Percentiles rank a stretch among this genome's conserved stretches.
Conservation (phyloP, 1,140 invertebrate species). For the Eueides isabella region DNA sequence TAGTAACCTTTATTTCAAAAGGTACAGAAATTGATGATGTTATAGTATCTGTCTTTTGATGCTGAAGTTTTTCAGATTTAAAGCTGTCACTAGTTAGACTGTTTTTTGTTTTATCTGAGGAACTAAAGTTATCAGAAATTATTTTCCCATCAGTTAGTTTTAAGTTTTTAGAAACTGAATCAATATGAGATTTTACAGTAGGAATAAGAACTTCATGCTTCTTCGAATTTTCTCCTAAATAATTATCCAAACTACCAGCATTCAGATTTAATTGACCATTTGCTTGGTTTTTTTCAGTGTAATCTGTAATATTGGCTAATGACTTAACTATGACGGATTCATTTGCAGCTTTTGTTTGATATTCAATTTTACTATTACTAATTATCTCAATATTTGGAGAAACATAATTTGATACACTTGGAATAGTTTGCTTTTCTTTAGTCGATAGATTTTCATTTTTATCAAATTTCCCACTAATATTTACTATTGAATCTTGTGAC, state of each 20-base stretch:
- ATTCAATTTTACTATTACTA: not conserved
- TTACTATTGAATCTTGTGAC: conserved; percentile 9
- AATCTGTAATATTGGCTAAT: conserved; percentile 7
- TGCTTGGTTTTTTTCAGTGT: not conserved
- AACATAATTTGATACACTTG: not conserved
- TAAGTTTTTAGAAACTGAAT: conserved; percentile 10
- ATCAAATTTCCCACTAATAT: conserved; percentile 9
- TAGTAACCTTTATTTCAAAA: conserved; percentile 7
- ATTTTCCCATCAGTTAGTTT: not conserved
- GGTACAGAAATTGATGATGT: not conserved
- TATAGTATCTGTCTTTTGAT: not conserved
- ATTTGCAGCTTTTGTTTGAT: conserved; percentile 4
- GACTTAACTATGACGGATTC: conserved; percentile 10
- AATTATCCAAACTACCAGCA: not conserved
- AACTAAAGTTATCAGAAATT: not conserved
- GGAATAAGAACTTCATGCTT: conserved; percentile 1
- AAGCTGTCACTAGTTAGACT: not conserved
- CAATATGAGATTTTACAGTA: not conserved
- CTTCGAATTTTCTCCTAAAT: not conserved
- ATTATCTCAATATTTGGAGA: conserved; percentile 3
- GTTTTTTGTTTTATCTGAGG: not conserved
- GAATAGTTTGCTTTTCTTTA: conserved; percentile 7
- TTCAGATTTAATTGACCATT: not conserved
- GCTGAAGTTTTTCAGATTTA: not conserved
- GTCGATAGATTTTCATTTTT: not conserved